Evolutionary conservation across 2,888 invertebrate species (phyloP), one percentile per base, ranked within the genome.

Genomic region (Eilema caniola): DNA sequence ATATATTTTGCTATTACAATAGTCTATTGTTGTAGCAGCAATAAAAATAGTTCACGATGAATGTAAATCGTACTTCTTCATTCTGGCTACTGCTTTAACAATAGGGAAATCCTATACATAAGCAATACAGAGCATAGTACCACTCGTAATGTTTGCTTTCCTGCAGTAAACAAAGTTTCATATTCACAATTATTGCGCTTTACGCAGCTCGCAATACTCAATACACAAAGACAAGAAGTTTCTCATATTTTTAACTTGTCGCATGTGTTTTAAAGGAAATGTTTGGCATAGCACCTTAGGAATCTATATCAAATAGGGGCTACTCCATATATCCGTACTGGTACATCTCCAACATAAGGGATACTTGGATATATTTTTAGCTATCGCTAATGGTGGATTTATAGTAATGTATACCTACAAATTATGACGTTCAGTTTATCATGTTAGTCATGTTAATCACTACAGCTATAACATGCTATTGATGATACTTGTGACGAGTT

Each of bases 61-160:
- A 14, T 24, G 37, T 24, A 16, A 20, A 24, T 24, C 12, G 16
- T 23, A 7, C n/a, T 53, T 53, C 53, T 33, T 8, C 8, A 7
- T 31, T 53, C 31, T 53, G 57, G 10, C 11, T 57, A 33, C 57
- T 20, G 23, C 24, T 66, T 47, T 67, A 65, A 62, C 28, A 69
- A 23, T 61, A 69, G 57, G 65, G 62, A 73, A 77, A 78, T 76
- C 53, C 60, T 71, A 63, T 24, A 41, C 37, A 63, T 69, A 62
- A 66, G 65, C 31, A 66, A 65, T n/a, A 24, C 65, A 56, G 64
- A 70, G 28, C 28, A 71, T 25, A 70, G 25, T 72, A 68, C 63
- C 73, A 75, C 37, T 31, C 66, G 67, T 72, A 81, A 79, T 74
- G 41, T 66, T 77, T 70, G 60, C 59, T 81, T 80, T 78, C 63